Percentiles rank a stretch among this genome's conserved stretches.
Conservation (phyloP, 2,888 invertebrate species). For the Thereva unica region DNA sequence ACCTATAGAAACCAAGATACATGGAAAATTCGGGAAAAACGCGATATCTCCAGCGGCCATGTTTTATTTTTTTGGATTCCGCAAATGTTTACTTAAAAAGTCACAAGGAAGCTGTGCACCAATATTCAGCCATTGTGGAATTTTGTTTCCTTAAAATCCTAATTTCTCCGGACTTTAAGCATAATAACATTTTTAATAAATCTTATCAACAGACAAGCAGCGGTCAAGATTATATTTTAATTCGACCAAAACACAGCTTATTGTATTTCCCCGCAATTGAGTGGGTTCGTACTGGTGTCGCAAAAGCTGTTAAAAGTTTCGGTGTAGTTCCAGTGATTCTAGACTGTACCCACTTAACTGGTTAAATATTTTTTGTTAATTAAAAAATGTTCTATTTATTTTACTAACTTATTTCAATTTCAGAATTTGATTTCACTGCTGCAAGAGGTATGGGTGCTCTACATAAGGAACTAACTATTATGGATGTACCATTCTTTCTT, state of each 20-base stretch:
- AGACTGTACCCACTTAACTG: conserved; percentile 78
- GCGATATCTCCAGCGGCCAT: no score
- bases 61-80: no score
- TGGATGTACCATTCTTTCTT: conserved; percentile 74
- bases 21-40: no score
- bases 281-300: conserved; percentile 78
- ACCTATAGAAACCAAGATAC: no score
- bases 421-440: conserved; percentile 83
- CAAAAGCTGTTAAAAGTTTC: conserved; percentile 70
- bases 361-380: conserved; percentile 54
- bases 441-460: conserved; percentile 81
- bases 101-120: no score
- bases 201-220: conserved; percentile 63
- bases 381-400: background rate
- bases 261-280: conserved; percentile 83
- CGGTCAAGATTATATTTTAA: conserved; percentile 73
- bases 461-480: conserved; percentile 70
- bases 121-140: no score
- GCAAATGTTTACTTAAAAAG: no score
- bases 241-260: conserved; percentile 77
- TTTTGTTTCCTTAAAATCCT: no score
- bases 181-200: no score
- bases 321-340: conserved; percentile 78
- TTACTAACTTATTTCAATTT: background rate
- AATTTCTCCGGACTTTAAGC: no score